phyloP scores from a whole-genome alignment of 1,140 invertebrate genomes.

The Ruditapes philippinarum region DNA sequence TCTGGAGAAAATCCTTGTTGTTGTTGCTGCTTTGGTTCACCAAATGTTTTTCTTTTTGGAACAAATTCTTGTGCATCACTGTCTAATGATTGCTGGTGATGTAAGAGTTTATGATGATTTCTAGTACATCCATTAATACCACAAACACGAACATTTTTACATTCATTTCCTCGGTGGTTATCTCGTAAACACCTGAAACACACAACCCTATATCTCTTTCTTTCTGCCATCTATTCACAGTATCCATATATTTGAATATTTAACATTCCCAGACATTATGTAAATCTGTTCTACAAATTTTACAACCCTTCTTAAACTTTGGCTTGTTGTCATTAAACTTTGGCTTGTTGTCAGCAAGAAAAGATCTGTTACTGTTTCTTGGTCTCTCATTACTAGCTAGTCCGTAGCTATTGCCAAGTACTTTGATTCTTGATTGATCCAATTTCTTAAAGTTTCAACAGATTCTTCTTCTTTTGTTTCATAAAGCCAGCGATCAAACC shows the following conservation, averaged over 20 bases:
- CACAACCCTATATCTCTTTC: not conserved
- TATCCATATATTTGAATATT: not conserved
- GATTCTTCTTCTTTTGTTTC: not conserved
- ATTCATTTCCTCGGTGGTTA: not conserved
- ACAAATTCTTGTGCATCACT: too few species aligned
- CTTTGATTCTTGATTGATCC: not conserved
- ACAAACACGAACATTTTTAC: not conserved
- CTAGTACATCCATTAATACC: not conserved
- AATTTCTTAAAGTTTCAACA: slow-evolving; percentile 20
- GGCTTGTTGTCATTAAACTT: too few species aligned
- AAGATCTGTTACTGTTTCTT: not conserved
- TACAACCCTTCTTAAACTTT: not conserved
- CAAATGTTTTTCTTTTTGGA: not conserved
- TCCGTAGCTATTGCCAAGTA: slow-evolving; percentile 11
- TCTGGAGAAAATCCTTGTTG: not conserved
- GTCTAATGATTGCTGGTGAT: too few species aligned
- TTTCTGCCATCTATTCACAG: not conserved
- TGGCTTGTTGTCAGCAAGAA: not conserved
- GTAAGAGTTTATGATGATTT: not conserved
- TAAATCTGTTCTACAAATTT: not conserved
- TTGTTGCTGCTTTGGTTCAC: not conserved
- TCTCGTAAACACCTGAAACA: not conserved
- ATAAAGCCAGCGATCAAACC: not conserved
- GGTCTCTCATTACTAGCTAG: not conserved
- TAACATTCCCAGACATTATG: not conserved